Evolutionary conservation across 2,797 vertebrate genomes (phyloP).

Genomic region (Xenentodon cancila): DNA sequence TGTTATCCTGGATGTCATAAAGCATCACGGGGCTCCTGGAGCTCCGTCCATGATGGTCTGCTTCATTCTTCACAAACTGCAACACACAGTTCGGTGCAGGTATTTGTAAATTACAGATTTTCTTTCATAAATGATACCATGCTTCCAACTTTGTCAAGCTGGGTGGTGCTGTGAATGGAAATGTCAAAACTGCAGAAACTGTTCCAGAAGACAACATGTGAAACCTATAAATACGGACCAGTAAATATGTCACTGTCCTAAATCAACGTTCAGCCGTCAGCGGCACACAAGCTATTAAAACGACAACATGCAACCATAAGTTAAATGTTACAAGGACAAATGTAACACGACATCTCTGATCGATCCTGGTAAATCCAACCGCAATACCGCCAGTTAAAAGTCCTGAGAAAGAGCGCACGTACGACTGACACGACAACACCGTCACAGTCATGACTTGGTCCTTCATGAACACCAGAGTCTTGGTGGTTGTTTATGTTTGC

Average conservation of each 20-base stretch:
- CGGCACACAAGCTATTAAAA: conserved; percentile 30
- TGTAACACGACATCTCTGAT: too few species aligned
- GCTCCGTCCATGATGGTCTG: conserved; percentile 76
- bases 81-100: conserved; percentile 31
- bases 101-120: conserved; percentile 8
- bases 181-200: conserved; percentile 24
- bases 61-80: conserved; percentile 80
- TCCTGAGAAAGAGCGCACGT: too few species aligned
- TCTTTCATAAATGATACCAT: conserved; percentile 10
- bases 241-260: conserved; percentile 42
- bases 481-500: too few species aligned
- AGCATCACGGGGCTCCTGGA: conserved; percentile 84
- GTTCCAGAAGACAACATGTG: conserved; percentile 38
- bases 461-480: too few species aligned
- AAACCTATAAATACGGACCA: conserved; percentile 46
- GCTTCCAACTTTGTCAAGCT: conserved; percentile 12
- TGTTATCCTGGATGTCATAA: conserved; percentile 85
- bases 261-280: conserved; percentile 19
- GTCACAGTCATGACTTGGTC: too few species aligned
- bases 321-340: background rate
- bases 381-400: too few species aligned
- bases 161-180: conserved; percentile 8
- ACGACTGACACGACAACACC: too few species aligned
- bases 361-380: too few species aligned
- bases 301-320: conserved; percentile 42